These are phyloP conservation scores for Kryptolebias marmoratus DNA, from an alignment of 2,113 vertebrate species.

Conservation along the genomic window DNA sequence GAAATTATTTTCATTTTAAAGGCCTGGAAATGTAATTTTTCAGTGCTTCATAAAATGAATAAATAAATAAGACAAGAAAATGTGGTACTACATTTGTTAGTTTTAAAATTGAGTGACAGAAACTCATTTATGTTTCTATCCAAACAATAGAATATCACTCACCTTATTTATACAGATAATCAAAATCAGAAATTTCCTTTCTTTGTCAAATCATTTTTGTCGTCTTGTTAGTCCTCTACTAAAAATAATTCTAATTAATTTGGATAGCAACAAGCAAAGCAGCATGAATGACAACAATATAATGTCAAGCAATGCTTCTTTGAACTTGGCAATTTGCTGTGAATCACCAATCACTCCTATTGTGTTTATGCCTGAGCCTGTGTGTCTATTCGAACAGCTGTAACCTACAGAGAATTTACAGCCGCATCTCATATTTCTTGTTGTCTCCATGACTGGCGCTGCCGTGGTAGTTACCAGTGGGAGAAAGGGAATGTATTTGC, in stretches of 20 bases:
- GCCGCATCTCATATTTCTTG: slow-evolving; percentile 4
- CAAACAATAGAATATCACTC: no score
- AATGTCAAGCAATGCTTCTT: slow-evolving; percentile 27
- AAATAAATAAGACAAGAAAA: no score
- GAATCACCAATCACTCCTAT: slow-evolving; percentile 31
- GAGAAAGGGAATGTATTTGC: background rate
- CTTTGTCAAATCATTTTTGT: slow-evolving; percentile 6
- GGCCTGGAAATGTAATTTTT: no score
- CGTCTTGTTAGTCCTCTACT: slow-evolving; percentile 2
- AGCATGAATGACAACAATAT: slow-evolving; percentile 26
- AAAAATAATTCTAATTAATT: slow-evolving; percentile 41
- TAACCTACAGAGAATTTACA: slow-evolving; percentile 32
- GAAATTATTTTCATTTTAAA: no score
- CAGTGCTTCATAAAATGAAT: no score
- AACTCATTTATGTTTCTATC: no score
- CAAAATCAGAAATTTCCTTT: background rate
- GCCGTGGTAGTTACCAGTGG: background rate
- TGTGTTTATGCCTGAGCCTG: slow-evolving; percentile 12
- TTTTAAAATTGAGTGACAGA: no score
- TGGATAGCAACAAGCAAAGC: slow-evolving; percentile 45
- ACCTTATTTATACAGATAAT: no score
- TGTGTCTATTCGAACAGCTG: slow-evolving; percentile 19
- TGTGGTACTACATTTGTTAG: no score
- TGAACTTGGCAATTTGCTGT: slow-evolving; percentile 49
- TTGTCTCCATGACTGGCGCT: background rate